Percentiles rank a stretch among this genome's conserved stretches.
Evolutionary conservation across 2,797 vertebrate genomes (phyloP).

Genomic region (Knipowitschia caucasica): DNA sequence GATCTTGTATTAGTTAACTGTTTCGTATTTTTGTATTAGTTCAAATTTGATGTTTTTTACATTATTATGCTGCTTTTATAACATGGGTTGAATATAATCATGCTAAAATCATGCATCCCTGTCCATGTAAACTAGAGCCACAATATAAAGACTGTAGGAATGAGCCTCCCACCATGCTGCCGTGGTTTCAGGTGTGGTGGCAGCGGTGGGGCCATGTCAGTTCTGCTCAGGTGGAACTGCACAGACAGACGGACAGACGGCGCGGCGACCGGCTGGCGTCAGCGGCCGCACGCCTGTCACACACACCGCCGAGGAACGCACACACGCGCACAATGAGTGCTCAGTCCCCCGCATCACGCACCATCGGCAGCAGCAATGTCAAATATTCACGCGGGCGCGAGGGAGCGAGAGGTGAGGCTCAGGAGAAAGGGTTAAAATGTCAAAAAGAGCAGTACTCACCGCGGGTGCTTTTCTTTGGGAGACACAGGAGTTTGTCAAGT

Average conservation of each 20-base stretch:
- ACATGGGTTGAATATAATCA: no score
- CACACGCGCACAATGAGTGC: slow-evolving; percentile 73
- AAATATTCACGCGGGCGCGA: slow-evolving; percentile 79
- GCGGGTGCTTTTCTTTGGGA: neutral
- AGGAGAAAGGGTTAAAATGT: slow-evolving; percentile 42
- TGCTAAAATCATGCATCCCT: no score
- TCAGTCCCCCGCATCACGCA: slow-evolving; percentile 79
- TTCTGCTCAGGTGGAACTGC: slow-evolving; percentile 73
- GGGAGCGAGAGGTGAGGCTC: slow-evolving; percentile 51
- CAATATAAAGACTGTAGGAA: neutral
- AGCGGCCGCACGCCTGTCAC: slow-evolving; percentile 73
- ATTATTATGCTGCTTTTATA: no score
- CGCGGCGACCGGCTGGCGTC: slow-evolving; percentile 77
- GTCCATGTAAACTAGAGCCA: no score
- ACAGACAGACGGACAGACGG: slow-evolving; percentile 59
- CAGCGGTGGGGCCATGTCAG: slow-evolving; percentile 49
- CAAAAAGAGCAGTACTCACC: neutral
- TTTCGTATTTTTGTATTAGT: no score
- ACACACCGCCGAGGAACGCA: slow-evolving; percentile 75
- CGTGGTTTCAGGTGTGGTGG: slow-evolving; percentile 22
- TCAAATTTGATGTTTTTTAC: no score
- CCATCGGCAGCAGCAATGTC: slow-evolving; percentile 79
- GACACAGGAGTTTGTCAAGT: neutral
- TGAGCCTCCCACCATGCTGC: neutral
- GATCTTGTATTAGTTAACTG: no score